Base-by-base conservation (phyloP, 2,888 invertebrate species). In the Ectropis crepuscularia region DNA sequence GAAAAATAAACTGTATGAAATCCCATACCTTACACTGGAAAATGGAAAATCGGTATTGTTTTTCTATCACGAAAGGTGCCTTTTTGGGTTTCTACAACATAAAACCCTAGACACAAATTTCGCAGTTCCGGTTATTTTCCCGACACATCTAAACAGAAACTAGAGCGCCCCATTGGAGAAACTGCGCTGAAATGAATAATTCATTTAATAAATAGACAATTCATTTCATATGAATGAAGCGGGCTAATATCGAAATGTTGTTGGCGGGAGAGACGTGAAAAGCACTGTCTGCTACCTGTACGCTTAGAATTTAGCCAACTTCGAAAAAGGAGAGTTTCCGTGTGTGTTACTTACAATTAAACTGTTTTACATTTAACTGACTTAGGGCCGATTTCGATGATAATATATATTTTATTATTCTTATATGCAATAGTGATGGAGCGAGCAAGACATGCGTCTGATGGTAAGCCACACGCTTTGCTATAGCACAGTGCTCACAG, bases 181-280 rank as follows among this genome's bases (percentile, higher is more conserved):
- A 68, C 66, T 70, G 77, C 71, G 74, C 9, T 61, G 42, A 65
- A 60, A 78, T 83, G 83, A 81, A 82, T 83, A 80, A 83, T 71
- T 76, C 80, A 83, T 83, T 75, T 78, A 77, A 77, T 80, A 78
- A 75, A 74, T 73, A 72, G 70, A 64, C 73, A 71, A 78, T 76
- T 70, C 74, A 78, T 79, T 77, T 78, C 77, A 72, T 78, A 71
- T 74, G 70, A 74, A 78, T 73, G 74, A 74, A 74, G 72, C 63
- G 69, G 67, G 9, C 70, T 68, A 78, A 79, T 79, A 76, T 72
- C 70, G 65, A 72, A 77, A 69, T 74, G 70, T 72, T 69, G 63
- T 53, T 65, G 11, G 16, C 12, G 28, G 46, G 49, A 51, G 50
- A 10, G 28, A 16, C 28, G 41, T 41, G 51, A 42, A 7, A 6